A percentile compares a stretch with the other conserved stretches of the same genome.
Evolutionary conservation across 1,140 invertebrate species (phyloP).

Genomic region (Penaeus vannamei): DNA sequence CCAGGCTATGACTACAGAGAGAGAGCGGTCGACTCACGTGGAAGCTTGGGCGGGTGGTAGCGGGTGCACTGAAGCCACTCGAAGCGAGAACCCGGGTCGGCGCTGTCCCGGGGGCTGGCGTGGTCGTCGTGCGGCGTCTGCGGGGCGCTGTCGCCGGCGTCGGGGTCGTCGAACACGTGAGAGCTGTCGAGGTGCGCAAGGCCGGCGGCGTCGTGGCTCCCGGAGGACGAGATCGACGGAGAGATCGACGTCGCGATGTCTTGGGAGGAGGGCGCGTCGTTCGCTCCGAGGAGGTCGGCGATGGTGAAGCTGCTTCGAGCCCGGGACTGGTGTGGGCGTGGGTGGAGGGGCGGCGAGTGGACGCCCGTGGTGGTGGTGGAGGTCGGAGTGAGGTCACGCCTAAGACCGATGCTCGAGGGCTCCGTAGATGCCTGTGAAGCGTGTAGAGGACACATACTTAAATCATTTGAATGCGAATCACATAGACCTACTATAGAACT

Average conservation of each 20-base stretch:
- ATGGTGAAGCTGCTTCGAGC: conserved; percentile 53
- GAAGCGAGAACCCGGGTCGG: conserved; percentile 43
- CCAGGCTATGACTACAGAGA: no score
- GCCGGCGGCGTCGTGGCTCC: not conserved
- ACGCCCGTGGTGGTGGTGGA: conserved; percentile 18
- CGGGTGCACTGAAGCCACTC: conserved; percentile 82
- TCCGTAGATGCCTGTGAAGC: conserved; percentile 6
- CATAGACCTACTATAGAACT: no score
- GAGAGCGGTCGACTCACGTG: conserved; percentile 74
- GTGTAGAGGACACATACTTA: not conserved
- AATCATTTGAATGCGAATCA: no score
- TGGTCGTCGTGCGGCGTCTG: not conserved
- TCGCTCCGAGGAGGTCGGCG: conserved; percentile 49
- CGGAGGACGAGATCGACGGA: not conserved
- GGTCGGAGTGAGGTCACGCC: conserved; percentile 7
- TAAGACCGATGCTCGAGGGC: not conserved
- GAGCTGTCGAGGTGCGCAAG: no score
- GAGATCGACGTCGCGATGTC: not conserved
- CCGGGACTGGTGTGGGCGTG: conserved; percentile 25
- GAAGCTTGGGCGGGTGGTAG: conserved; percentile 82
- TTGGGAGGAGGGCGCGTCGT: not conserved
- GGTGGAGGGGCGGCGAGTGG: not conserved
- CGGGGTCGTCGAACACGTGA: conserved; percentile 38
- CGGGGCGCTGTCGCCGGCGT: not conserved
- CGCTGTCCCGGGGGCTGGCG: not conserved